phyloP scores from a whole-genome alignment of 2,113 vertebrate genomes.

The Laticauda colubrina region DNA sequence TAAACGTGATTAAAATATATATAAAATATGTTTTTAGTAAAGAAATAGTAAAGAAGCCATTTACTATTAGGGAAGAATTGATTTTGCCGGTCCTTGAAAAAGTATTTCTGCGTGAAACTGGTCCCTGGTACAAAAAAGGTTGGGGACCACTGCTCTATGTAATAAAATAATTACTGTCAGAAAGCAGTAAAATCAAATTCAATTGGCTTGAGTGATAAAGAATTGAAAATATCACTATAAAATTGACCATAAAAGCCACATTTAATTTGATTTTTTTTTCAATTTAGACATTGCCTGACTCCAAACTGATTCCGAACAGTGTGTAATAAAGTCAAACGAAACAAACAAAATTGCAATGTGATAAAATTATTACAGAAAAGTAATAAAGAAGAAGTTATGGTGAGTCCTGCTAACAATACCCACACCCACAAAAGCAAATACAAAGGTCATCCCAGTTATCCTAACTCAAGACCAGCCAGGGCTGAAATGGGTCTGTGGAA shows the following conservation, averaged over 20 bases:
- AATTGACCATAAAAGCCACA: not conserved
- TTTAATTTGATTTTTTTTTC: not conserved
- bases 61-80: too few species aligned
- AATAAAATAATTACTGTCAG: not conserved
- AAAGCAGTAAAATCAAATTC: not conserved
- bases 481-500: too few species aligned
- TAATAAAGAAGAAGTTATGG: not conserved
- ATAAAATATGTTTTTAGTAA: too few species aligned
- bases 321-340: not conserved
- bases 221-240: not conserved
- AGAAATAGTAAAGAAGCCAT: too few species aligned
- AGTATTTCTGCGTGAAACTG: too few species aligned
- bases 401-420: not conserved
- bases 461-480: not conserved
- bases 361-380: not conserved
- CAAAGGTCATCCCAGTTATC: not conserved
- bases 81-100: too few species aligned
- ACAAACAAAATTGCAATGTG: not conserved
- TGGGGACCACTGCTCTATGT: not conserved
- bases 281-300: not conserved
- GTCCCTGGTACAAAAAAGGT: too few species aligned
- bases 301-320: not conserved
- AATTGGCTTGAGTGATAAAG: not conserved
- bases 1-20: too few species aligned
- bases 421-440: not conserved